Evolutionary conservation across 2,113 vertebrate genomes (phyloP), one percentile per base, ranked within the genome.

Genomic region (Ovibos moschatus): DNA sequence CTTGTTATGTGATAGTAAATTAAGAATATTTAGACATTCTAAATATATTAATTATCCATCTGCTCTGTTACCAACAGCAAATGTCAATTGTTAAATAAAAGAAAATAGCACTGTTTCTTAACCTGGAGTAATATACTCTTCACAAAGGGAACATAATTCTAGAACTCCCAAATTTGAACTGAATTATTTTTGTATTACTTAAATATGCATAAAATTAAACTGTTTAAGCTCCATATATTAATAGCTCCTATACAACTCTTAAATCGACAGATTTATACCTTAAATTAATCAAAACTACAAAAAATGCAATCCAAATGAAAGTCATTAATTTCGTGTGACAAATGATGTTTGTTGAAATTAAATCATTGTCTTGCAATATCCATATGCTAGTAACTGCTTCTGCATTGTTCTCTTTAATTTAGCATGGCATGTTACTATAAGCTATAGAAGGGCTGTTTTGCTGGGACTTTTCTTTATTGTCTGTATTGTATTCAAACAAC

Each of bases 21-120:
- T 94, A 92, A 87, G 23, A 92, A 82, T 89, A 60, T 55, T 94
- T 95, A 83, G n/a, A 47, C 13, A 87, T 87, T 79, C 11, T 1
- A 57, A 97, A 84, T 92, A 51, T 76, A 53, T 47, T 76, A 45
- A 79, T 86, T 91, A 83, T 87, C 4, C 10, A 92, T 47, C 11
- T 88, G 14, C 7, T 85, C 10, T 87, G 21, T 92, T 83, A 17
- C 40, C 51, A 57, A 50, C 36, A 27, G n/a, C 13, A 85, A 90
- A 96, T 87, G 81, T 89, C 27, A 96, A 58, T 27, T 92, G 8
- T 47, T 96, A 3, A 85, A 94, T 10, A 81, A 84, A 97, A 76
- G 33, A 58, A 89, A 1, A 5, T 74, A 51, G 50, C 2, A 47
- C 8, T 93, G 1, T 64, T 90, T 94, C 78, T 91, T 36, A 95